phyloP scores from a whole-genome alignment of 2,797 vertebrate species.

The Urophycis tenuis region DNA sequence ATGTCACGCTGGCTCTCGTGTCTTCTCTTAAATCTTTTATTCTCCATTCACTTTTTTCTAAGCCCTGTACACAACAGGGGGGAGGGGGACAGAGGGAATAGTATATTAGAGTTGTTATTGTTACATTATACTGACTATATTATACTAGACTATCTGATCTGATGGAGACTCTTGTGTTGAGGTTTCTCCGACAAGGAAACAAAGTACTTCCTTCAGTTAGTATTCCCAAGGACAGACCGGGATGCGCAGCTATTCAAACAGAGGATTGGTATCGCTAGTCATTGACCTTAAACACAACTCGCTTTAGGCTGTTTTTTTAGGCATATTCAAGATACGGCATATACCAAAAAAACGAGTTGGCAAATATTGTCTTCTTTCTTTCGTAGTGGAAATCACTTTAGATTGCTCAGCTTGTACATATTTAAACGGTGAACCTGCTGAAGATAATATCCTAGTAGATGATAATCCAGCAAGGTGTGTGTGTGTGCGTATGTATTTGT shows the following conservation, averaged over 20 bases:
- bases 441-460: background rate
- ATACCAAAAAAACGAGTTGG: background rate
- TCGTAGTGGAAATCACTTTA: background rate
- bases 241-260: background rate
- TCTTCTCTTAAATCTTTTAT: background rate
- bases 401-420: background rate
- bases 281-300: background rate
- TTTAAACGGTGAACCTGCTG: background rate
- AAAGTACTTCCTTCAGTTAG: background rate
- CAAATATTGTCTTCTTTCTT: background rate
- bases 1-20: no score
- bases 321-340: background rate
- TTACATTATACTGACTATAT: no score
- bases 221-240: background rate
- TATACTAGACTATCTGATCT: no score
- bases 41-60: background rate
- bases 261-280: background rate
- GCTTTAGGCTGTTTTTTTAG: background rate
- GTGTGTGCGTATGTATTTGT: constrained; percentile 27
- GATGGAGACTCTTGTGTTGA: background rate
- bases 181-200: background rate
- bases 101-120: background rate
- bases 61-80: background rate
- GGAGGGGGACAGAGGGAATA: background rate
- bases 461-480: constrained; percentile 15